Percentiles rank a stretch among this genome's conserved stretches.
Conservation (phyloP, 2,888 invertebrate genomes). For the Hetaerina titia region DNA sequence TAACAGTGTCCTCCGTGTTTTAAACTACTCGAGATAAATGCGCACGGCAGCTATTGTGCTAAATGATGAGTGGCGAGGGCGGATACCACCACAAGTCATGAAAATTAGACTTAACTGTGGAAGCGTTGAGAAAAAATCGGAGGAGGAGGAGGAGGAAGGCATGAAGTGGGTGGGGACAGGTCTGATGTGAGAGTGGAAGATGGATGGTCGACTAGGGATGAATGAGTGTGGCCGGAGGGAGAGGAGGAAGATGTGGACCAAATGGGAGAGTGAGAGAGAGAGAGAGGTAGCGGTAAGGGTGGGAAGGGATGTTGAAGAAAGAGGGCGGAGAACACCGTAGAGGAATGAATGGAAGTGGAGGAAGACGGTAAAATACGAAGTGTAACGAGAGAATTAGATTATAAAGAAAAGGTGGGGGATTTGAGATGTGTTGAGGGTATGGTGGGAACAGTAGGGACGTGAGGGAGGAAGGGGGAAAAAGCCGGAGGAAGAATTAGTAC, state of each 20-base stretch:
- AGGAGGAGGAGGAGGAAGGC: background rate
- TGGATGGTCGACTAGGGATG: too few relatives aligned
- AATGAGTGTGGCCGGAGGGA: too few relatives aligned
- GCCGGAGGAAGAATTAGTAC: background rate
- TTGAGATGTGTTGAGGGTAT: background rate
- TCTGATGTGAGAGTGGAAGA: too few relatives aligned
- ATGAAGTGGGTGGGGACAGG: too few relatives aligned
- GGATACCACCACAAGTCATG: too few relatives aligned
- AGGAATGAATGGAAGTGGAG: background rate
- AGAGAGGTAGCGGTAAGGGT: background rate
- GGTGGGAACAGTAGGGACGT: background rate
- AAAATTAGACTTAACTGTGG: too few relatives aligned
- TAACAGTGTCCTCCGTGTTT: too few relatives aligned
- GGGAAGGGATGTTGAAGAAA: background rate
- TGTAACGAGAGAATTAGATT: background rate
- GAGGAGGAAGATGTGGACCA: too few relatives aligned
- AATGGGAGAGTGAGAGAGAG: background rate
- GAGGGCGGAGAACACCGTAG: background rate
- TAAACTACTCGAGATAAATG: too few relatives aligned
- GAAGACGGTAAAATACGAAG: background rate
- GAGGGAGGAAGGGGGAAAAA: background rate
- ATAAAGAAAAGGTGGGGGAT: background rate
- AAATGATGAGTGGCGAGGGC: too few relatives aligned
- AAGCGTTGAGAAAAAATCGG: too few relatives aligned
- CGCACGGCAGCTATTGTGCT: too few relatives aligned